Percentiles rank a stretch among this genome's conserved stretches.
Evolutionary conservation across 1,140 invertebrate species (phyloP).

Genomic region (Spodoptera frugiperda): DNA sequence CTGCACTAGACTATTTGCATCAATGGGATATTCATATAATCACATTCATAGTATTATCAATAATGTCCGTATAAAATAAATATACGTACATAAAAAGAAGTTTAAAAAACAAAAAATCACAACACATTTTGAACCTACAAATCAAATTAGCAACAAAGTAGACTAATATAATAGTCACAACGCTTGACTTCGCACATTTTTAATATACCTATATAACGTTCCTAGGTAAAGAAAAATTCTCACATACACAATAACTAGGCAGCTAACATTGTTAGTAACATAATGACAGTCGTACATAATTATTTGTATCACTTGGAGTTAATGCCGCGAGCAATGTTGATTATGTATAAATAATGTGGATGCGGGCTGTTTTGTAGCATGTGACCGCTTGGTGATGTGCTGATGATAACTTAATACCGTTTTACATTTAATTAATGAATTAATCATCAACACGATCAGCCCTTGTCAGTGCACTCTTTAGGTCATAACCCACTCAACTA

Average conservation of each 20-base stretch:
- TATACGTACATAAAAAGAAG: too few relatives aligned
- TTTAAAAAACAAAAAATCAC: too few relatives aligned
- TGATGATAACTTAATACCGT: too few relatives aligned
- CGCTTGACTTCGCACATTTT: neutral
- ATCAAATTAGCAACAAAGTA: neutral
- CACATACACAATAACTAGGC: neutral
- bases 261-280: neutral
- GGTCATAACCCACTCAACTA: too few relatives aligned
- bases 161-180: neutral
- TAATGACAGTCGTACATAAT: neutral
- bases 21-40: too few relatives aligned
- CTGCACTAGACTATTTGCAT: too few relatives aligned
- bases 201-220: neutral
- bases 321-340: constrained; percentile 9
- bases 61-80: too few relatives aligned
- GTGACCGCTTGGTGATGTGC: too few relatives aligned
- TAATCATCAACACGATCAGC: too few relatives aligned
- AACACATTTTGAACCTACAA: neutral
- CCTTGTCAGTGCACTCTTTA: too few relatives aligned
- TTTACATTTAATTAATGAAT: too few relatives aligned
- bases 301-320: constrained; percentile 12
- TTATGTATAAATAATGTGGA: constrained; percentile 21
- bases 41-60: too few relatives aligned
- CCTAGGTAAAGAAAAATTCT: neutral
- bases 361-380: constrained; percentile 17